Conservation (phyloP, 2,113 vertebrate species). For the Heterochromis multidens region DNA sequence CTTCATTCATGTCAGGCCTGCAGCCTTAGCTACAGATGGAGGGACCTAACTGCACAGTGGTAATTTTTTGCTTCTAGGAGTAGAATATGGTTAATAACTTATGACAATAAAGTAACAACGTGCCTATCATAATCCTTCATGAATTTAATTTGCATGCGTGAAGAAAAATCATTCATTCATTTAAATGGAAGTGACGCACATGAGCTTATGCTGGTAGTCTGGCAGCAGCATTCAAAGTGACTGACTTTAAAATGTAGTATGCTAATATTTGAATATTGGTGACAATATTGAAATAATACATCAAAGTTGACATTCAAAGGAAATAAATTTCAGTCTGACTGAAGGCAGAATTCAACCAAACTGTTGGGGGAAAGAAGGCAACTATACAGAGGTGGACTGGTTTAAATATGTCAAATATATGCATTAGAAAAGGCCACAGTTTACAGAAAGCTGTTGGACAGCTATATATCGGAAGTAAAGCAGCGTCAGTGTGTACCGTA, state of each 20-base stretch:
- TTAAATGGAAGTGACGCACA: background rate
- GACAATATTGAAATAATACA: background rate
- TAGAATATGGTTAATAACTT: background rate
- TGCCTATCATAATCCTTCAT: background rate
- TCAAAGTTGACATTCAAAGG: background rate
- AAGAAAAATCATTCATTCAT: background rate
- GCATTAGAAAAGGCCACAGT: background rate
- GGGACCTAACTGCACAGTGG: background rate
- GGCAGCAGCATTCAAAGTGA: constrained; percentile 33
- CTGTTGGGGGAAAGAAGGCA: background rate
- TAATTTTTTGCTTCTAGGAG: background rate
- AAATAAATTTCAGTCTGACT: background rate
- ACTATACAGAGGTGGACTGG: background rate
- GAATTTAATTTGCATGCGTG: background rate
- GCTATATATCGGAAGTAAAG: background rate
- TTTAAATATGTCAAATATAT: background rate
- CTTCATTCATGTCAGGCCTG: background rate
- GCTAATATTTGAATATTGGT: background rate
- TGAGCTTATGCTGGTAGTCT: constrained; percentile 11
- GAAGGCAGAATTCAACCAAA: background rate
- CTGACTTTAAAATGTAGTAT: background rate
- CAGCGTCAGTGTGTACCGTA: background rate
- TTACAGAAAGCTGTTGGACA: background rate
- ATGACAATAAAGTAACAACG: constrained; percentile 2
- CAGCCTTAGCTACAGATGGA: background rate